Conservation (phyloP, 2,113 vertebrate genomes). For the Cygnus buccinator region DNA sequence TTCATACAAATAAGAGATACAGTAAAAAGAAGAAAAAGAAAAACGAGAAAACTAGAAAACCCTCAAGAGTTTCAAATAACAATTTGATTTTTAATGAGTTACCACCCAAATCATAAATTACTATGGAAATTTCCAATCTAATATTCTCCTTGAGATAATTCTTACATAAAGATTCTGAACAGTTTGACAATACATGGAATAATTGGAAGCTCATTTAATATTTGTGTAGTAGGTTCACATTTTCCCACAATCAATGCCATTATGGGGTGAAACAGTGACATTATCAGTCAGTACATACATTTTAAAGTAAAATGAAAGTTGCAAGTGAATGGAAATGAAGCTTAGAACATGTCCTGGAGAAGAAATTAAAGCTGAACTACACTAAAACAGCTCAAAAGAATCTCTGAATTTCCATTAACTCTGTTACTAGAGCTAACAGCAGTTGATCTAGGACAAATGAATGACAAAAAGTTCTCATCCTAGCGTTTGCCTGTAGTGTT, state of each 20-base stretch:
- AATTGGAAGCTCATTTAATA: neutral
- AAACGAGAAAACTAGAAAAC: neutral
- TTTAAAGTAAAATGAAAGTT: neutral
- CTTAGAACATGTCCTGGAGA: neutral
- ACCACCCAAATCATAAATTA: neutral
- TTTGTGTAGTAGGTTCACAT: neutral
- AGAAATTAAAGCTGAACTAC: neutral
- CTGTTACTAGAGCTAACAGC: neutral
- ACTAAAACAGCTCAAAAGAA: neutral
- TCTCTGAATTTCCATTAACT: neutral
- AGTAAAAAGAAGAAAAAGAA: neutral
- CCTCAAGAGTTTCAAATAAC: neutral
- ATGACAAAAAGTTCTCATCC: neutral
- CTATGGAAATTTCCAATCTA: neutral
- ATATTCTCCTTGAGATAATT: neutral
- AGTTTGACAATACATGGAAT: neutral
- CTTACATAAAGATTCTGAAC: neutral
- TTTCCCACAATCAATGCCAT: neutral
- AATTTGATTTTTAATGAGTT: neutral
- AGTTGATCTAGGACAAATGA: neutral
- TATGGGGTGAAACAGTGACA: neutral
- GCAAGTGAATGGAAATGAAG: neutral
- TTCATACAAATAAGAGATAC: neutral
- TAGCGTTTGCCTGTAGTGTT: neutral
- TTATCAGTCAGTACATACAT: accelerated